Conservation (phyloP, 2,797 vertebrate species). For the Parauchenoglanis ngamensis region DNA sequence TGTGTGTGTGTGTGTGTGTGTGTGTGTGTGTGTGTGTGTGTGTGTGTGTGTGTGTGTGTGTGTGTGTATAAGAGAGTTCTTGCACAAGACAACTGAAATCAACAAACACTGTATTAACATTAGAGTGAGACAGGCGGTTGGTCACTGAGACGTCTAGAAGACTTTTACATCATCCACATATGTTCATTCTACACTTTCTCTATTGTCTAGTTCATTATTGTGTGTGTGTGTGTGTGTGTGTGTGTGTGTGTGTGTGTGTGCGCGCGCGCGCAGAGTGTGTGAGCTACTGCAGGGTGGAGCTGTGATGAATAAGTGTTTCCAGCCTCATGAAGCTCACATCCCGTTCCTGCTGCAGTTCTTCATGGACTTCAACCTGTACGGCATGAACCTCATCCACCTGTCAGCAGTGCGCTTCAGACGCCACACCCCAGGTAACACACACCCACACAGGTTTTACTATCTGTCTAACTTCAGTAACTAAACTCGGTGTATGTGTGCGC, state of each 20-base stretch:
- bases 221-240: slow-evolving; percentile 19
- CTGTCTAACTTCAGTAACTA: background rate
- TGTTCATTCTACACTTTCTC: background rate
- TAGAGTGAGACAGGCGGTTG: too few relatives aligned
- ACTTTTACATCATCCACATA: background rate
- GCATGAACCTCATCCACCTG: slow-evolving; percentile 95
- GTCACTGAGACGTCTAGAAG: too few relatives aligned
- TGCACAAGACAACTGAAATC: background rate
- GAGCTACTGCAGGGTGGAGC: slow-evolving; percentile 96
- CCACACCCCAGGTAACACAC: slow-evolving; percentile 79
- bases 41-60: background rate
- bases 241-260: slow-evolving; percentile 32
- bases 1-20: too few relatives aligned
- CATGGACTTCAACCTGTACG: slow-evolving; percentile 98
- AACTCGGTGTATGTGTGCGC: background rate
- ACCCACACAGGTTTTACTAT: background rate
- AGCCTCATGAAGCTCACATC: slow-evolving; percentile 97
- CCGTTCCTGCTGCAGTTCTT: slow-evolving; percentile 98
- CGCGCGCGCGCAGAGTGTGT: slow-evolving; percentile 81
- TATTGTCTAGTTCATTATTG: background rate
- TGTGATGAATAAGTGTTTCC: slow-evolving; percentile 96
- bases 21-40: slow-evolving; percentile 66
- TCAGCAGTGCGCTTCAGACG: slow-evolving; percentile 89
- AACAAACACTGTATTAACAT: background rate
- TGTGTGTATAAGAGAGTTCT: too few relatives aligned